phyloP scores from a whole-genome alignment of 2,113 vertebrate genomes.

The Rattus rattus region DNA sequence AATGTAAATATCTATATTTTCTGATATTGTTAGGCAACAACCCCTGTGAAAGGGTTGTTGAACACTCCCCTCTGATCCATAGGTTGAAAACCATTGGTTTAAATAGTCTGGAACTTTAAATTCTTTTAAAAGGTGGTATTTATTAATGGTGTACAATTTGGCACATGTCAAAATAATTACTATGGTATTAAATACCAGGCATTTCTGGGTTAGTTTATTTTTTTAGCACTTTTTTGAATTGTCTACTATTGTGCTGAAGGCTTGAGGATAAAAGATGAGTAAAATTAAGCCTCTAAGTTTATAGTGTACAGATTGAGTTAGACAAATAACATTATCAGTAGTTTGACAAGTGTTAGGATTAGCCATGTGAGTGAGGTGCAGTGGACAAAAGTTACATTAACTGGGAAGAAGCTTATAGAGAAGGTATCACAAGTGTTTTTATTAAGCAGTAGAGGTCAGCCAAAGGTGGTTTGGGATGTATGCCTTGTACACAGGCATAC shows the following conservation, averaged over 20 bases:
- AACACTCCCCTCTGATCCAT: neutral
- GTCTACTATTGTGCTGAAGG: neutral
- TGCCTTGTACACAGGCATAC: neutral
- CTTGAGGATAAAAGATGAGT: slow-evolving; percentile 37
- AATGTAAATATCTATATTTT: neutral
- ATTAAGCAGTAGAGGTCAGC: neutral
- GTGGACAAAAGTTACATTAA: neutral
- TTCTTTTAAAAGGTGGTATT: slow-evolving; percentile 23
- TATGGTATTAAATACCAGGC: neutral
- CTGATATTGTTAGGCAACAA: neutral
- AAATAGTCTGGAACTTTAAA: slow-evolving; percentile 29
- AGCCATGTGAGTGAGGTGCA: neutral
- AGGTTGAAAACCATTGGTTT: neutral
- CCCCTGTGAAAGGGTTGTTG: neutral
- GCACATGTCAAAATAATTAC: neutral
- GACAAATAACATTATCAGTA: neutral
- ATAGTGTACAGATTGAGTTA: neutral
- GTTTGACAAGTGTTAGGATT: neutral
- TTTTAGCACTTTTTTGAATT: slow-evolving; percentile 9
- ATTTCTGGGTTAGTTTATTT: neutral
- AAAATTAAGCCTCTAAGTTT: neutral
- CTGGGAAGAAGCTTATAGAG: neutral
- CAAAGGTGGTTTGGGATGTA: neutral
- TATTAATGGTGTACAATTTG: neutral
- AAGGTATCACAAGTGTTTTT: neutral